These are phyloP conservation scores for Etia nguti DNA, from an alignment of 2,113 vertebrate genomes.

Conservation along the genomic window DNA sequence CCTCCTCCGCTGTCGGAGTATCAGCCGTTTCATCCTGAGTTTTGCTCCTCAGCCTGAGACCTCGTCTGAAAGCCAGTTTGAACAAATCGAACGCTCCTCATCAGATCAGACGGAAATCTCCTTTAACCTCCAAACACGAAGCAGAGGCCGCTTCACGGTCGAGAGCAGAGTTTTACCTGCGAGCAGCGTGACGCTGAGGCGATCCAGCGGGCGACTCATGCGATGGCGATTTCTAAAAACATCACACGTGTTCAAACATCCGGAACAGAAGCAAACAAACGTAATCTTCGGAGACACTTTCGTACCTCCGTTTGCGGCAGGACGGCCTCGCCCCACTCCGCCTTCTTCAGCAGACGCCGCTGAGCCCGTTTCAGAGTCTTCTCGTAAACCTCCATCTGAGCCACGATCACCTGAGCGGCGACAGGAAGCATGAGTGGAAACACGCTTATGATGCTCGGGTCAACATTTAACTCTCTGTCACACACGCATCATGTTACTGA, in stretches of 20 bases:
- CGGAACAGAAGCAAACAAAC: not conserved
- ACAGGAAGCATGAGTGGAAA: not conserved
- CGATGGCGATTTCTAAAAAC: conserved; percentile 23
- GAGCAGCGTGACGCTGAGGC: not conserved
- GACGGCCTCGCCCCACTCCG: conserved; percentile 81
- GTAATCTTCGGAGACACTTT: fast-evolving
- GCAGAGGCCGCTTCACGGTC: not conserved
- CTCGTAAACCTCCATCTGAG: conserved; percentile 92
- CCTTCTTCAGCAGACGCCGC: conserved; percentile 83
- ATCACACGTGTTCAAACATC: not conserved
- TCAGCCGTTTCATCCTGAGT: not conserved
- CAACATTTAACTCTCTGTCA: not conserved
- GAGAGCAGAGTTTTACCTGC: conserved; percentile 35
- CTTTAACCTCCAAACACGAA: not conserved
- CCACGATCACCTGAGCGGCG: conserved; percentile 80
- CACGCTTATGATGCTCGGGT: not conserved
- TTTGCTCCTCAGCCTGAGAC: conserved; percentile 4
- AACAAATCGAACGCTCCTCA: not conserved
- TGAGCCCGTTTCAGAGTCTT: conserved; percentile 89
- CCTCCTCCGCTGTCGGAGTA: not conserved
- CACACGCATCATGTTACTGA: not conserved
- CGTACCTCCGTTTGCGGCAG: conserved; percentile 63
- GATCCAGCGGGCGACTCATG: not conserved
- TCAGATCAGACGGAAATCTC: not conserved
- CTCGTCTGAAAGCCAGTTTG: conserved; percentile 14